Conservation (phyloP, 1,140 invertebrate genomes). For the Drosophila aff. region DNA sequence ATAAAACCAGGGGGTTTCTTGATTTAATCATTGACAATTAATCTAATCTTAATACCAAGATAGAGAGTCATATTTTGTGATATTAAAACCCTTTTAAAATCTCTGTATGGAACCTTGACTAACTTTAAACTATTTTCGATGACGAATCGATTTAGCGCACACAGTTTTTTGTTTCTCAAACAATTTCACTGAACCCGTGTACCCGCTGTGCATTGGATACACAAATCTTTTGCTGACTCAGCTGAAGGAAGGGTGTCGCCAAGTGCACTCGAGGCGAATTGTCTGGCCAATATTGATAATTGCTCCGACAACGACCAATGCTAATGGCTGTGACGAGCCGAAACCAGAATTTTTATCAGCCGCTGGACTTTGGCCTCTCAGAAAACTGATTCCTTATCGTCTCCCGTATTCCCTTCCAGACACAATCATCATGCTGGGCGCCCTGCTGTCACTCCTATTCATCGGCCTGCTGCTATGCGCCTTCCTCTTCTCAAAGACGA, state of each 20-base stretch:
- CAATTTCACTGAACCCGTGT: not conserved
- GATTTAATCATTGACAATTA: too few relatives aligned
- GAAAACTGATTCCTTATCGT: slow-evolving; percentile 21
- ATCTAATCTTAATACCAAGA: too few relatives aligned
- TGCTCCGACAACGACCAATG: slow-evolving; percentile 7
- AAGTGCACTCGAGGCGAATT: slow-evolving; percentile 61
- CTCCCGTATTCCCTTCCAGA: slow-evolving; percentile 12
- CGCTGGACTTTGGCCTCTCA: slow-evolving; percentile 31
- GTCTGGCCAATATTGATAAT: slow-evolving; percentile 52
- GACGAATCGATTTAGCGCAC: not conserved
- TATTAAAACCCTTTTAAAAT: too few relatives aligned
- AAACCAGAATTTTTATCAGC: slow-evolving; percentile 35
- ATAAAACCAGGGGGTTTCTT: too few relatives aligned
- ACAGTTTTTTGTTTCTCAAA: not conserved
- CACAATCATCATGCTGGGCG: slow-evolving; percentile 34
- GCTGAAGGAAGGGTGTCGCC: slow-evolving; percentile 53
- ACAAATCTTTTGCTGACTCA: slow-evolving; percentile 68
- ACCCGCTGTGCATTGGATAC: slow-evolving; percentile 1
- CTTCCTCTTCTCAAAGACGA: slow-evolving; percentile 78
- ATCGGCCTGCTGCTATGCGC: slow-evolving; percentile 54
- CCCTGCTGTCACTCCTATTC: slow-evolving; percentile 45
- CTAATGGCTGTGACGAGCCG: slow-evolving; percentile 20
- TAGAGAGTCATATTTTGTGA: too few relatives aligned
- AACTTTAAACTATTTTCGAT: not conserved
- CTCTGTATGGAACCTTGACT: not conserved